These are phyloP conservation scores for Zoanthus gigantus DNA, from an alignment of 92 coral and sea anemone genomes.

Conservation along the genomic window DNA sequence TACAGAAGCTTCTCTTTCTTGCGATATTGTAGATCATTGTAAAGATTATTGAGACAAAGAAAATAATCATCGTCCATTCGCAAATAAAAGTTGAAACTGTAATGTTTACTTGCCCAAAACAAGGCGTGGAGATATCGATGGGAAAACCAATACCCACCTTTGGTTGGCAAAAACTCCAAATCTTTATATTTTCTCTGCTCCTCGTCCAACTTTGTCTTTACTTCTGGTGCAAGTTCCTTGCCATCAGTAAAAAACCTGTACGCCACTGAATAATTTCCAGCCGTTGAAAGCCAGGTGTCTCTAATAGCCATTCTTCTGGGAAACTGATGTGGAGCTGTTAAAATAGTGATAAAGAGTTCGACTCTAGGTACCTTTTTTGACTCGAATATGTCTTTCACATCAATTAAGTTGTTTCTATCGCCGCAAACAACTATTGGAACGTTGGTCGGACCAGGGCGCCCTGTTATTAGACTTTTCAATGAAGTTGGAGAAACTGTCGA, in stretches of 20 bases:
- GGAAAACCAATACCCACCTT: conserved; percentile 46
- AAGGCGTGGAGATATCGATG: conserved; percentile 55
- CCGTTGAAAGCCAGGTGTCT: conserved; percentile 50
- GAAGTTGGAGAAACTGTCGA: background rate
- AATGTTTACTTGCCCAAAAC: conserved; percentile 59
- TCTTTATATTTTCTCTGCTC: conserved; percentile 45
- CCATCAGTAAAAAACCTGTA: conserved; percentile 63
- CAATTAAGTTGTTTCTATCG: conserved; percentile 17
- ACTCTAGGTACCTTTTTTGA: conserved; percentile 38
- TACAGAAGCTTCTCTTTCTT: conserved; percentile 63
- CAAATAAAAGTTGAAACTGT: conserved; percentile 52
- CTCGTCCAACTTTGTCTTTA: background rate
- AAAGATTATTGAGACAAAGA: conserved; percentile 62
- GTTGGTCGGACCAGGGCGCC: conserved; percentile 9
- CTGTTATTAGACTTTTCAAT: background rate
- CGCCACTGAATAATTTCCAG: conserved; percentile 51
- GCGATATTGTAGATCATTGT: conserved; percentile 57
- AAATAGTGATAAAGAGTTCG: conserved; percentile 55
- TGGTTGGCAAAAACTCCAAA: conserved; percentile 50
- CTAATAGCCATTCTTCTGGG: conserved; percentile 50
- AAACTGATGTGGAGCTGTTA: conserved; percentile 33
- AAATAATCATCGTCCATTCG: conserved; percentile 66
- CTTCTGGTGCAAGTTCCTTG: conserved; percentile 37
- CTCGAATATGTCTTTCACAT: background rate
- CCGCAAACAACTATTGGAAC: conserved; percentile 42